Conservation (phyloP, 2,113 vertebrate species). For the Leptobrachium leishanense region DNA sequence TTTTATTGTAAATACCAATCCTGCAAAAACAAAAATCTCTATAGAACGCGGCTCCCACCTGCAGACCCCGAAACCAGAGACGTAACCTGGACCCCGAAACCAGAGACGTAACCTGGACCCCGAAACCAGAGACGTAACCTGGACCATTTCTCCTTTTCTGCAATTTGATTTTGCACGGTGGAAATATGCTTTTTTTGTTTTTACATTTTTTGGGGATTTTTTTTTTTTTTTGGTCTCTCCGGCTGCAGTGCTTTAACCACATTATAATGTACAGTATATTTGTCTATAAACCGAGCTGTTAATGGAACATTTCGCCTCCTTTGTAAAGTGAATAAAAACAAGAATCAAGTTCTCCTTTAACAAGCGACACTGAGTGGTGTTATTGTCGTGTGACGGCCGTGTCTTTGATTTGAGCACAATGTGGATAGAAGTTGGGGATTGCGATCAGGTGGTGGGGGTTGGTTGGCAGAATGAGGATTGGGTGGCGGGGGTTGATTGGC, state of each 20-base stretch:
- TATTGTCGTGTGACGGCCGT: no score
- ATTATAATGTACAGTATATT: constrained; percentile 74
- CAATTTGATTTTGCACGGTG: neutral
- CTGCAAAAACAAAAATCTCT: neutral
- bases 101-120: no score
- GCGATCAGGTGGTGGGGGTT: no score
- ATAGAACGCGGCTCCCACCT: no score
- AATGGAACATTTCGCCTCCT: constrained; percentile 70
- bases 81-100: no score
- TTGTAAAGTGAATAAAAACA: constrained; percentile 82
- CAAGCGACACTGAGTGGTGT: no score
- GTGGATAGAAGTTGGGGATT: no score
- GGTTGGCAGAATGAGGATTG: no score
- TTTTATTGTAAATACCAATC: neutral
- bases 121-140: no score
- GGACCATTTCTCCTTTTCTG: neutral
- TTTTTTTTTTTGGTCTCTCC: neutral
- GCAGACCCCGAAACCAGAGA: neutral
- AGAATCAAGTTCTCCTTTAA: constrained; percentile 75
- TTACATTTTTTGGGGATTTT: neutral
- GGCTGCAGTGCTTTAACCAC: constrained; percentile 62
- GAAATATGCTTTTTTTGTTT: neutral
- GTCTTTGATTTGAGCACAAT: no score
- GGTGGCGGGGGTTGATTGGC: no score
- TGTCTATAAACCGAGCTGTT: constrained; percentile 78